Base-by-base conservation (phyloP, 2,888 invertebrate species). In the Megamerina dolium region DNA sequence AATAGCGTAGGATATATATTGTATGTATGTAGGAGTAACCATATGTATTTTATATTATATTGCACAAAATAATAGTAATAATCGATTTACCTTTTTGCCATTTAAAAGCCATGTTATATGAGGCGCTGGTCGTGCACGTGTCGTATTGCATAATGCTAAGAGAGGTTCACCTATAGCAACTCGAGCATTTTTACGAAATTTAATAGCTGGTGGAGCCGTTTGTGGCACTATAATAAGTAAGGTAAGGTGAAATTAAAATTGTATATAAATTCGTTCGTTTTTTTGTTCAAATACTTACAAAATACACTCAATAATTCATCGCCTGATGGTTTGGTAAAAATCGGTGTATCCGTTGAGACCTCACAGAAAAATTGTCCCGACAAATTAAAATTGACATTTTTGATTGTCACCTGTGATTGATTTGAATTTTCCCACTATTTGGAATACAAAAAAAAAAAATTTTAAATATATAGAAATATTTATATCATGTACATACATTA, bases 341-440 rank as follows among this genome's bases (percentile, higher is more conserved):
- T 81, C 49, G 89, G 87, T 37, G 85, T 81, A 63, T 86, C 83
- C 61, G 85, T 80, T 42, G 88, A 85, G 19, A 89, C 87, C 64
- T 85, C 84, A 65, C 90, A 90, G 45, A 80, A 82, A 72, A 89
- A 91, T 41, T 79, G 75, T 19, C 88, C 89, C 12, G 85, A 80
- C 33, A 87, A 85, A 43, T 82, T 76, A 71, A 87, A 87, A 66
- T 86, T 83, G 62, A 88, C 75, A 65, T 79, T 77, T 58, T 82
- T 81, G 57, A 89, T 72, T 50, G 80, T 68, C 43, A 68, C 68
- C 55, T 68, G 68, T 14, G 64, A 60, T 45, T 65, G 64, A 44
- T 68, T 67, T 4, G 70, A 70, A 46, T 63, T 58, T 29, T 63
- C 61, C 62, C 67, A 69, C 70, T 70, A 48, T 48, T 27, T 12